Evolutionary conservation across 2,888 invertebrate species (phyloP).

Genomic region (Venustoraphidia nigricollis): DNA sequence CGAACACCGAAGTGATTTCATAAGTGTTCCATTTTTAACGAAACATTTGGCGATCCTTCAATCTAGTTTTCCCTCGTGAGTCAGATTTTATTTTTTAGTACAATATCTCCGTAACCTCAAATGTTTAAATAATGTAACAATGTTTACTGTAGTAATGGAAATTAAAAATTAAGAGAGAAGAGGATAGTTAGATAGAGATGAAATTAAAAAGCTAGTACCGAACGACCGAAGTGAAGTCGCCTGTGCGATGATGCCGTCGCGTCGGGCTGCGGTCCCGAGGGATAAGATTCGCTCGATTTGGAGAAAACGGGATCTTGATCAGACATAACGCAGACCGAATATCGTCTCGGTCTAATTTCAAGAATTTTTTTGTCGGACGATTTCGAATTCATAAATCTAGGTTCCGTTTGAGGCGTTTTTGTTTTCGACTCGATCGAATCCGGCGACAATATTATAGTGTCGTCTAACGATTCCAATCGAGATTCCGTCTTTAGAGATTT

Average conservation of each 20-base stretch:
- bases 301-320: neutral
- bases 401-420: neutral
- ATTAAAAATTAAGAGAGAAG: too few relatives aligned
- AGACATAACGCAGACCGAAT: slow-evolving; percentile 2
- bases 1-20: too few relatives aligned
- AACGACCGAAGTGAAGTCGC: neutral
- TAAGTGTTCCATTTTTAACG: too few relatives aligned
- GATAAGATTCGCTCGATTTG: neutral
- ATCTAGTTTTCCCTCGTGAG: too few relatives aligned
- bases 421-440: neutral
- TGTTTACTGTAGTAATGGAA: too few relatives aligned
- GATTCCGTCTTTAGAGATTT: too few relatives aligned
- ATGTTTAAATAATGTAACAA: too few relatives aligned
- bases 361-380: neutral
- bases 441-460: neutral
- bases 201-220: slow-evolving; percentile 3
- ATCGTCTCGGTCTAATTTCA: neutral
- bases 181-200: neutral
- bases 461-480: too few relatives aligned
- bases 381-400: neutral
- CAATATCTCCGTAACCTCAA: too few relatives aligned
- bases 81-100: too few relatives aligned
- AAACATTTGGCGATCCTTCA: too few relatives aligned
- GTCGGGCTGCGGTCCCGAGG: slow-evolving; percentile 1
- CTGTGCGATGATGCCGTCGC: neutral